Conservation (phyloP, 2,888 invertebrate genomes). For the Chouioia cunea region DNA sequence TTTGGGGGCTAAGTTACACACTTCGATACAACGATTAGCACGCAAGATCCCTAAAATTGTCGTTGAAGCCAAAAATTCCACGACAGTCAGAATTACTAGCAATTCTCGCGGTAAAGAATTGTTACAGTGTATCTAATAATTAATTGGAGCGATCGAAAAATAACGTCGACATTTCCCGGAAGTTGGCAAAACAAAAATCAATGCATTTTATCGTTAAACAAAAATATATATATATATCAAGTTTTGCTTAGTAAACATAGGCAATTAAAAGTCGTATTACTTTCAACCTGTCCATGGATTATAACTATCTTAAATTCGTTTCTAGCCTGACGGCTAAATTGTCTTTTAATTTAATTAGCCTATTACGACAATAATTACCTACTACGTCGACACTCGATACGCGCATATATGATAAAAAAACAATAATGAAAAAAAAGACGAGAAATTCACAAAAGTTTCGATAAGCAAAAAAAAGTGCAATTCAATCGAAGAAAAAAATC, state of each 20-base stretch:
- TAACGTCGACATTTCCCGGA: neutral
- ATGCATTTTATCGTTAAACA: neutral
- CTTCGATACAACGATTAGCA: neutral
- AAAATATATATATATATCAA: neutral
- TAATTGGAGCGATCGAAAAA: neutral
- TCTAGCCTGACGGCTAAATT: slow-evolving; percentile 7
- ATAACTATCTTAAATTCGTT: slow-evolving; percentile 2
- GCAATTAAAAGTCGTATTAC: slow-evolving; percentile 21
- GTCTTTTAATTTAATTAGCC: slow-evolving; percentile 13
- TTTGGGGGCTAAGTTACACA: neutral
- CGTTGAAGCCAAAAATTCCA: slow-evolving; percentile 1
- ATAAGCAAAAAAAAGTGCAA: neutral
- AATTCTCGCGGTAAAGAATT: neutral
- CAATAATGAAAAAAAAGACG: slow-evolving; percentile 8
- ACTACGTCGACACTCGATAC: neutral
- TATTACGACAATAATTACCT: neutral
- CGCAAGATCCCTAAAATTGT: neutral
- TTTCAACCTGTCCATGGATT: slow-evolving; percentile 22
- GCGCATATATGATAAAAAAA: neutral
- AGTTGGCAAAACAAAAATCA: neutral
- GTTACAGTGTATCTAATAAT: neutral
- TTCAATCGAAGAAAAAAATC: slow-evolving; percentile 6
- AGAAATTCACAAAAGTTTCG: slow-evolving; percentile 32
- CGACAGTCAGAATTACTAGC: neutral
- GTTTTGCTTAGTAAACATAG: slow-evolving; percentile 1